Conservation (phyloP, 1,140 invertebrate species). For the Penaeus chinensis region DNA sequence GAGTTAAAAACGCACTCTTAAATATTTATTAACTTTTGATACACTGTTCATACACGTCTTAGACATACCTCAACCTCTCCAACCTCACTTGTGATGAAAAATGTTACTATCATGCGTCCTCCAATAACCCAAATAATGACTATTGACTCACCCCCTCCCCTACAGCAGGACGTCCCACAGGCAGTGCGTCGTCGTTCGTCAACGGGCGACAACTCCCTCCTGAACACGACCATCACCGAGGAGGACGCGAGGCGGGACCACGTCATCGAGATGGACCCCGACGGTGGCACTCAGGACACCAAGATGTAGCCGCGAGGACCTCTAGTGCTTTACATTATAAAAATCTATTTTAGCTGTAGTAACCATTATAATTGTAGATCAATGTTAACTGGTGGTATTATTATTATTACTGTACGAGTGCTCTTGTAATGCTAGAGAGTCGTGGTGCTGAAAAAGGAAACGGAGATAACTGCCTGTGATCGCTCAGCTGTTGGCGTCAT, state of each 20-base stretch:
- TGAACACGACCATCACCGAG: slow-evolving; percentile 45
- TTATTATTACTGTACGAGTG: no score
- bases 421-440: no score
- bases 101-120: neutral
- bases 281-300: slow-evolving; percentile 22
- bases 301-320: slow-evolving; percentile 18
- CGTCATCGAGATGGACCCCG: slow-evolving; percentile 42
- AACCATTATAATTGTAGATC: neutral
- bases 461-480: no score
- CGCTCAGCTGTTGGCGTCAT: no score
- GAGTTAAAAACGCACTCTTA: no score
- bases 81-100: no score
- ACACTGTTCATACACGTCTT: no score
- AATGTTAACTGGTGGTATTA: no score
- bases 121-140: neutral
- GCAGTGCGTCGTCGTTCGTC: slow-evolving; percentile 13
- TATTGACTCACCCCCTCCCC: neutral
- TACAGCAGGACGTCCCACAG: neutral
- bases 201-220: slow-evolving; percentile 31
- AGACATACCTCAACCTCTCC: no score
- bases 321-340: neutral
- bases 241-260: slow-evolving; percentile 28
- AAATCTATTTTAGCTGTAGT: neutral
- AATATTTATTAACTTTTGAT: no score
- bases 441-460: no score